Evolutionary conservation across 92 coral and sea anemone genomes (phyloP), one percentile per base, ranked within the genome.

Genomic region (Heteractis magnifica): DNA sequence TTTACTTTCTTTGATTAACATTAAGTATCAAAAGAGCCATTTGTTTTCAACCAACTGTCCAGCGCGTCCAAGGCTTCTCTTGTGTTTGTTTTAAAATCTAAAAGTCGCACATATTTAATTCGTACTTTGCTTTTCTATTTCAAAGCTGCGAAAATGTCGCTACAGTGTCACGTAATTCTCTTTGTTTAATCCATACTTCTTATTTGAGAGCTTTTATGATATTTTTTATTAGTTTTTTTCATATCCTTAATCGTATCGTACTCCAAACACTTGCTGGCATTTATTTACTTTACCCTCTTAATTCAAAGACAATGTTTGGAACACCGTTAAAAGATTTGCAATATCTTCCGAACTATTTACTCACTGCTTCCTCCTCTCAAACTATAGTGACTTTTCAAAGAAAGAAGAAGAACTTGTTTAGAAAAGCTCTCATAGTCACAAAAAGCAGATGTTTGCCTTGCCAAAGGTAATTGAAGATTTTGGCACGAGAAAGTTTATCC

Each of bases 301-400:
- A 21, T 68, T 68, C 73, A 68, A 20, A 20, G 73, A 68, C 48
- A 68, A 68, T 68, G 73, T 68, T 68, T 68, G 23, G 73, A 20
- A 10, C 73, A 68, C 73, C 44, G 44, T 68, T 68, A 68, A 68
- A 14, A 68, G 70, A 62, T 62, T 18, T 68, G 5, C 10, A 20
- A 26, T 26, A 10, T 68, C 21, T 26, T 41, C 73, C 11, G 49
- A 68, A 21, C 14, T 68, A 68, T 68, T 68, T 68, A 10, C 73
- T 4, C 11, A 68, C 14, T 68, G 15, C 73, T 68, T 68, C 73
- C 73, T 68, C 21, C 73, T 21, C 73, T 20, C 23, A 68, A 2
- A 20, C 1, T 21, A 8, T 68, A 23, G 73, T 10, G 44, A 68
- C 73, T 68, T 68, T 68, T 6, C 73, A 68, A 68, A 18, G 10